A percentile compares a stretch with the other conserved stretches of the same genome.
Evolutionary conservation across 2,797 vertebrate genomes (phyloP).

Genomic region (Graptemys geographica): DNA sequence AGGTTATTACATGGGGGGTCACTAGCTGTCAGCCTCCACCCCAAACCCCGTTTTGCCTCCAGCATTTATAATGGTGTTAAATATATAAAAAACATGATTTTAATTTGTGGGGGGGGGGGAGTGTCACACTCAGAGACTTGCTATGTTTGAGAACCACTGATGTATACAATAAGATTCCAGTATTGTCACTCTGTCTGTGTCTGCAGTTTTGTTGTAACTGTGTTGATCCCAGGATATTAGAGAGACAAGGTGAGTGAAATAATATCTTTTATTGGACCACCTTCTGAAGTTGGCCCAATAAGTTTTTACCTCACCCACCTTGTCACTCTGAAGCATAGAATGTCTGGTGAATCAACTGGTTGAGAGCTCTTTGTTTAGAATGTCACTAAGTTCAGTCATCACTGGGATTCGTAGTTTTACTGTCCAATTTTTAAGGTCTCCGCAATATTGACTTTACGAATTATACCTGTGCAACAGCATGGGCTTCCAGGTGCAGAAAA

Average conservation of each 20-base stretch:
- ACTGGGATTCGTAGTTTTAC: background rate
- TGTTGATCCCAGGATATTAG: background rate
- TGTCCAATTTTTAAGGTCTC: background rate
- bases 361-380: background rate
- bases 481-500: background rate
- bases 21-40: no score
- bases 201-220: background rate
- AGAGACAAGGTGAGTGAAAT: background rate
- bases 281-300: background rate
- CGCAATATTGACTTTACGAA: background rate
- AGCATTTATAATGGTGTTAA: no score
- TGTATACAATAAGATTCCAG: background rate
- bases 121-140: no score
- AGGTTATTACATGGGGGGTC: no score
- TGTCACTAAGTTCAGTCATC: background rate
- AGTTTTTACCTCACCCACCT: background rate
- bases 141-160: no score
- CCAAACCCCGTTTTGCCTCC: no score
- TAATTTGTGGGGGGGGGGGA: no score
- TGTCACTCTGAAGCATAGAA: background rate
- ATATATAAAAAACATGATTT: no score
- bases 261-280: background rate
- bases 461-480: background rate
- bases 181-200: background rate
- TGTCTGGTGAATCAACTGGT: background rate